Base-by-base conservation (phyloP, 2,888 invertebrate species). In the Idaea straminata region DNA sequence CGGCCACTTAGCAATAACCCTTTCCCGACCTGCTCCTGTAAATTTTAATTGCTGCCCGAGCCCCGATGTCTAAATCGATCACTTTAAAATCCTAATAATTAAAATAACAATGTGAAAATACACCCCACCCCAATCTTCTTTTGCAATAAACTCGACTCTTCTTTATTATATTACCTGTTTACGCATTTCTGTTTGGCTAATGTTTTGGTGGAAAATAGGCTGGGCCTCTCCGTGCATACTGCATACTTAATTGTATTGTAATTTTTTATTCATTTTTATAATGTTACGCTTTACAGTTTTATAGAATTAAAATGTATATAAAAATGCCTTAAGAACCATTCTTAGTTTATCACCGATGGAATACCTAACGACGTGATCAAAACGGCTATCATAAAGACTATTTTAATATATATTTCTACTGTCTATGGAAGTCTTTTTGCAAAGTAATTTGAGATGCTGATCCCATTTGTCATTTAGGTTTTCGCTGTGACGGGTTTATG, bases 121-220 rank as follows among this genome's bases (percentile, higher is more conserved):
- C 77, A 78, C 80, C 74, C 76, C 77, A 77, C 77, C 79, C 81
- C 79, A 82, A 86, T 84, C 82, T 74, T 78, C 76, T 77, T 66
- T 67, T 62, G 57, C 62, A 60, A 67, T 75, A 73, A 83, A 83
- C 79, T 80, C 81, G 75, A 79, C 82, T 83, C 82, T 83, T 86
- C 84, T 76, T 85, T 86, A 77, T 87, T 84, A 10, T 10, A 47
- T 86, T 88, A 87, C 88, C 84, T 89, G 86, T 88, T 91, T 89
- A 87, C 87, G 84, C 84, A 83, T 87, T 87, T 88, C 86, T 87
- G 85, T 89, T 86, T 82, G 84, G 85, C 83, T 89, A 90, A 91
- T 89, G 90, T 88, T 88, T 78, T 83, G 82, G 69, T 62, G 86
- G 79, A 82, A 78, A 77, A 80, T 76, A 78, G 83, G 81, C 80